Percentiles rank a stretch among this genome's conserved stretches.
Conservation (phyloP, 1,140 invertebrate genomes). For the Penaeus indicus region DNA sequence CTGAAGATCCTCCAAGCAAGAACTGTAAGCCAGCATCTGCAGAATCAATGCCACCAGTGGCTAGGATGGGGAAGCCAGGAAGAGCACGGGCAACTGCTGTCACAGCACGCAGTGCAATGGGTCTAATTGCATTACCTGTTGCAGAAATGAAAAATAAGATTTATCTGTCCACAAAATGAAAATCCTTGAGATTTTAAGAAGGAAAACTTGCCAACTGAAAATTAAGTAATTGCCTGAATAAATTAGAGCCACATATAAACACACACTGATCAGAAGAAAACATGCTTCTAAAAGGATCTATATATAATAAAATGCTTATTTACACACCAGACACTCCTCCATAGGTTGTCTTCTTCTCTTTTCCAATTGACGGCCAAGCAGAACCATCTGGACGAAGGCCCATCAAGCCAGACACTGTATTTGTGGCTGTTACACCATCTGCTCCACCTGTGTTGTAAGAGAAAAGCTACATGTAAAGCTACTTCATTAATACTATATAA, state of each 20-base stretch:
- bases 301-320: too few species aligned
- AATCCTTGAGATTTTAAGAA: background rate
- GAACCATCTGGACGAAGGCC: conserved; percentile 81
- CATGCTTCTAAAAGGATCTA: background rate
- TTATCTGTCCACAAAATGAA: background rate
- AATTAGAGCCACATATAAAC: background rate
- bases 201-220: too few species aligned
- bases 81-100: conserved; percentile 86
- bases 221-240: background rate
- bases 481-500: too few species aligned
- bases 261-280: background rate
- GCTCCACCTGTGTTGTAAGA: conserved; percentile 79
- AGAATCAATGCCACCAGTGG: conserved; percentile 96
- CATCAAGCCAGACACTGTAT: conserved; percentile 96
- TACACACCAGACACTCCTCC: conserved; percentile 84
- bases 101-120: conserved; percentile 90
- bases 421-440: conserved; percentile 95
- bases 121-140: conserved; percentile 90
- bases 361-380: conserved; percentile 93
- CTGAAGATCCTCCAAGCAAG: conserved; percentile 89
- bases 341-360: conserved; percentile 88
- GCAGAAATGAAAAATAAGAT: background rate
- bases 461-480: too few species aligned
- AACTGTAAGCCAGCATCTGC: conserved; percentile 95
- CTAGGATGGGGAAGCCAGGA: conserved; percentile 92